Conservation (phyloP, 1,140 invertebrate genomes). For the Calliphora vicina region DNA sequence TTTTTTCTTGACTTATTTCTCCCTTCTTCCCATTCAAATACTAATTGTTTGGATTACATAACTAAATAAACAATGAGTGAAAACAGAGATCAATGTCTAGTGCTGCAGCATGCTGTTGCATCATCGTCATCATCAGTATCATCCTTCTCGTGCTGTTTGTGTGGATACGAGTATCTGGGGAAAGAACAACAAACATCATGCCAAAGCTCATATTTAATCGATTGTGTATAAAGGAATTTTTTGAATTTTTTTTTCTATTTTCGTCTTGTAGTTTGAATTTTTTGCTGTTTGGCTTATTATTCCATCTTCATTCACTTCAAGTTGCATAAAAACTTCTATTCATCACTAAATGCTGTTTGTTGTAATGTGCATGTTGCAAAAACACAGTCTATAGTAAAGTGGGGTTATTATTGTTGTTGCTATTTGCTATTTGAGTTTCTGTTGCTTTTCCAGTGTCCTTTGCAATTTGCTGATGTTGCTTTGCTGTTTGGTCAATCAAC, state of each 20-base stretch:
- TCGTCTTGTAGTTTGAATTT: not conserved
- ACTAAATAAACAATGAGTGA: slow-evolving; percentile 33
- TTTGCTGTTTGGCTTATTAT: not conserved
- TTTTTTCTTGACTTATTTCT: no score
- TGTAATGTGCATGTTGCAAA: not conserved
- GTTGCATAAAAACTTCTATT: not conserved
- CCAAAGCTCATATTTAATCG: slow-evolving; percentile 4
- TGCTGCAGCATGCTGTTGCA: not conserved
- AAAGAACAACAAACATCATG: not conserved
- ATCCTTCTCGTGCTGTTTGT: not conserved
- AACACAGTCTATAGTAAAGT: not conserved
- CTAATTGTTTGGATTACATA: slow-evolving; percentile 34
- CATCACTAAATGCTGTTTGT: not conserved
- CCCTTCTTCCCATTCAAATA: not conserved
- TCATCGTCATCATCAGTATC: not conserved
- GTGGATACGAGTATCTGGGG: not conserved
- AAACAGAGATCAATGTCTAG: slow-evolving; percentile 24
- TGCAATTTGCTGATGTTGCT: not conserved
- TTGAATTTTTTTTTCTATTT: no score
- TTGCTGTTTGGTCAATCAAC: slow-evolving; percentile 32
- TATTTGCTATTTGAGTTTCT: not conserved
- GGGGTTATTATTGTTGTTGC: not conserved
- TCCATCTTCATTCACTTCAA: not conserved
- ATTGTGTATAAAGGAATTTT: not conserved
- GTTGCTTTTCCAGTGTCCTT: not conserved